phyloP scores from a whole-genome alignment of 2,888 invertebrate genomes.

The Andrena bucephala region DNA sequence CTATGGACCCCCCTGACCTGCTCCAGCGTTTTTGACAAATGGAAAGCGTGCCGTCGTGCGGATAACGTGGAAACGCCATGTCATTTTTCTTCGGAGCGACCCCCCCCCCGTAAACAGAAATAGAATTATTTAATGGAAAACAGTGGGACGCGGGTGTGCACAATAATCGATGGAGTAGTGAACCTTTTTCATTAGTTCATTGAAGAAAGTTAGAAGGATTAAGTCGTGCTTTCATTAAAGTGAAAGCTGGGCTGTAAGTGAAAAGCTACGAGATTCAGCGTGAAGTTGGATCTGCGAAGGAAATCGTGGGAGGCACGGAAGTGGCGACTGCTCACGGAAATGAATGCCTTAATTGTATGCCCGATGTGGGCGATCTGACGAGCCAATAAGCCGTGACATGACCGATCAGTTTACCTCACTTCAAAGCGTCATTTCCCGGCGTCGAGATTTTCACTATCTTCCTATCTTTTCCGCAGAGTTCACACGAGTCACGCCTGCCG shows the following conservation, averaged over 20 bases:
- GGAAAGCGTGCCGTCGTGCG: conserved; percentile 36
- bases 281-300: conserved; percentile 7
- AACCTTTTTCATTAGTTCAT: not conserved
- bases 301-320: conserved; percentile 71
- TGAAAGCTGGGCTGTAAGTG: not conserved
- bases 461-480: conserved; percentile 78
- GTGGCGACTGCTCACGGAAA: conserved; percentile 64
- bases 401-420: conserved; percentile 81
- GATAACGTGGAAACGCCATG: not conserved
- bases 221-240: not conserved
- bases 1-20: conserved; percentile 48
- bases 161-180: not conserved
- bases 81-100: not conserved
- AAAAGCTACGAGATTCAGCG: not conserved
- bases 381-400: conserved; percentile 82
- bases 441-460: conserved; percentile 70
- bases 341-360: conserved; percentile 73
- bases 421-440: conserved; percentile 67
- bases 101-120: not conserved
- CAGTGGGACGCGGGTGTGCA: not conserved
- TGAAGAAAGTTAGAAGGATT: too few relatives aligned
- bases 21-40: conserved; percentile 50
- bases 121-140: not conserved
- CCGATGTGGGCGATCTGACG: conserved; percentile 83
- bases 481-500: conserved; percentile 78